Percentiles rank a stretch among this genome's conserved stretches.
Evolutionary conservation across 2,888 invertebrate genomes (phyloP).

Genomic region (Conchocele bisecta): DNA sequence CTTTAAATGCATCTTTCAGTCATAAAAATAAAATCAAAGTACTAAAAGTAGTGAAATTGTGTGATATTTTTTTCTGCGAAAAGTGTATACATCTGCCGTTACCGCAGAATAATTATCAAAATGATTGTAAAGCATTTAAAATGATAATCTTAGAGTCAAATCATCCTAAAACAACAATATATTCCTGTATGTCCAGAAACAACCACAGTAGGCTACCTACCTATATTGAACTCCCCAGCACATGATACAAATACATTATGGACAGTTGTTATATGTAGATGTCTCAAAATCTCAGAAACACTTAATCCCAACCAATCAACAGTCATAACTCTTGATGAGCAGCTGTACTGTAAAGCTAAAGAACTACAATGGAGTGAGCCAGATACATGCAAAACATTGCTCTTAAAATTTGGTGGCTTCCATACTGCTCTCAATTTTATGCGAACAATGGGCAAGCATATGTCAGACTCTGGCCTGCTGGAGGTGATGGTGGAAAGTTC

Average conservation of each 20-base stretch:
- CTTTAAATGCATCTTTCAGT: no score
- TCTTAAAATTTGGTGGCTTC: neutral
- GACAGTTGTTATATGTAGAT: neutral
- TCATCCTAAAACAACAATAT: no score
- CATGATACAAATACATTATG: neutral
- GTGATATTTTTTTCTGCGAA: no score
- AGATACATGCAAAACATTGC: neutral
- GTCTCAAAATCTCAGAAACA: neutral
- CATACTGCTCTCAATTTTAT: conserved; percentile 4
- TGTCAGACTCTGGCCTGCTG: conserved; percentile 4
- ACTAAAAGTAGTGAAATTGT: no score
- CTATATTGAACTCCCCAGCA: neutral
- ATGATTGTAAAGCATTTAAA: no score
- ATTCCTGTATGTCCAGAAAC: no score
- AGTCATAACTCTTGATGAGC: neutral
- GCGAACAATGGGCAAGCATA: conserved; percentile 2
- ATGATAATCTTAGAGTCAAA: no score
- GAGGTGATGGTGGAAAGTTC: conserved; percentile 1
- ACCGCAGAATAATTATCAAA: no score
- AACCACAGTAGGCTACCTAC: conserved; percentile 1
- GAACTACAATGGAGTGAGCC: neutral
- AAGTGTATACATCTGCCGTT: no score
- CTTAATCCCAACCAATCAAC: neutral
- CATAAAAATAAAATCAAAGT: no score
- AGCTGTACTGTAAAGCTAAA: neutral